Conservation (phyloP, 2,113 vertebrate genomes). For the Hyla sarda region DNA sequence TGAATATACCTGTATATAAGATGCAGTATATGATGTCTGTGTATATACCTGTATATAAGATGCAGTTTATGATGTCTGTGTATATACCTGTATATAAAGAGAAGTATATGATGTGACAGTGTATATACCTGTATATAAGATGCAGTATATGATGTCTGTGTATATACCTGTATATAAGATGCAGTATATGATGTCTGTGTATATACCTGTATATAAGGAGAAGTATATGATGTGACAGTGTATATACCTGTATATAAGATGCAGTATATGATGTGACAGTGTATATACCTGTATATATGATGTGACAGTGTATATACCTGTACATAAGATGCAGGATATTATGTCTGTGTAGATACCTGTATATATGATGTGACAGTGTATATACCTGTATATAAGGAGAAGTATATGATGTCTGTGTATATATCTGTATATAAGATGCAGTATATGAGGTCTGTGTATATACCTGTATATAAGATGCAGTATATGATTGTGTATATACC, state of each 20-base stretch:
- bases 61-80: no score
- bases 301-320: background rate
- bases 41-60: no score
- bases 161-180: background rate
- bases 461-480: background rate
- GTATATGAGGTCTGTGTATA: no score
- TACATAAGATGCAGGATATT: background rate
- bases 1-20: background rate
- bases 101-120: no score
- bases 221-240: background rate
- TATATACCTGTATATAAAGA: no score
- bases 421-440: background rate
- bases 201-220: background rate
- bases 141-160: background rate
- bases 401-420: background rate
- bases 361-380: background rate
- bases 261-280: background rate
- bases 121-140: background rate
- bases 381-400: background rate
- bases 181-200: background rate
- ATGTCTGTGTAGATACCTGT: background rate
- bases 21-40: background rate
- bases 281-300: background rate
- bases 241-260: background rate
- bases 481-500: background rate